phyloP scores from a whole-genome alignment of 2,888 invertebrate genomes.

The Oscheius sp. region DNA sequence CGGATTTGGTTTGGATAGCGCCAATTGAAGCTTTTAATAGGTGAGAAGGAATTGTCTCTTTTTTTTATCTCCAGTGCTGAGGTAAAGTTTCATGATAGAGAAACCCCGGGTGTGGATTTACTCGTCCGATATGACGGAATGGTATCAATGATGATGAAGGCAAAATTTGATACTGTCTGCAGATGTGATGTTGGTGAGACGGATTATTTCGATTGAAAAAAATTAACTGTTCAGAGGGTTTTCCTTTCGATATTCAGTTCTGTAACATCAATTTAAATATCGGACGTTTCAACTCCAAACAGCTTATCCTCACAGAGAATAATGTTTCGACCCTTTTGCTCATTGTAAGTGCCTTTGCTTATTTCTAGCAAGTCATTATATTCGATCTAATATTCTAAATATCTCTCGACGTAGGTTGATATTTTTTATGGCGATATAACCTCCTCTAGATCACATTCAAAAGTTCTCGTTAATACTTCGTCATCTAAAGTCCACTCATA shows the following conservation, averaged over 20 bases:
- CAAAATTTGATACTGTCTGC: constrained; percentile 12
- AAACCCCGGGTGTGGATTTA: not conserved
- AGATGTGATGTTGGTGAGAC: constrained; percentile 1
- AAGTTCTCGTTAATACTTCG: too few relatives aligned
- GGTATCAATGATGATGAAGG: not conserved
- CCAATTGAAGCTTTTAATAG: constrained; percentile 2
- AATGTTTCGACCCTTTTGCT: too few relatives aligned
- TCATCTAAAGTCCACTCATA: too few relatives aligned
- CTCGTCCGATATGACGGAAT: not conserved
- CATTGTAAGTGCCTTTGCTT: too few relatives aligned
- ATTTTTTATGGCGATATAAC: too few relatives aligned
- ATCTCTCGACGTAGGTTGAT: too few relatives aligned
- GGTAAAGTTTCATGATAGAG: constrained; percentile 8
- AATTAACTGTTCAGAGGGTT: not conserved
- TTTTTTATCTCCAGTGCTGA: not conserved
- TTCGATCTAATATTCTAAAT: too few relatives aligned
- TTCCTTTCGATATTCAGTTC: constrained; percentile 10
- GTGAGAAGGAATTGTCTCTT: not conserved
- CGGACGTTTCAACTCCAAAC: not conserved
- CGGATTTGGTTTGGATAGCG: constrained; percentile 7
- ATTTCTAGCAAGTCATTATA: too few relatives aligned
- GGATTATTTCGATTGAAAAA: not conserved
- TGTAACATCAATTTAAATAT: constrained; percentile 6
- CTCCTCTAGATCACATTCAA: too few relatives aligned
- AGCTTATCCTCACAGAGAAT: not conserved